Conservation (phyloP, 1,140 invertebrate genomes). For the Bombus consobrinus region DNA sequence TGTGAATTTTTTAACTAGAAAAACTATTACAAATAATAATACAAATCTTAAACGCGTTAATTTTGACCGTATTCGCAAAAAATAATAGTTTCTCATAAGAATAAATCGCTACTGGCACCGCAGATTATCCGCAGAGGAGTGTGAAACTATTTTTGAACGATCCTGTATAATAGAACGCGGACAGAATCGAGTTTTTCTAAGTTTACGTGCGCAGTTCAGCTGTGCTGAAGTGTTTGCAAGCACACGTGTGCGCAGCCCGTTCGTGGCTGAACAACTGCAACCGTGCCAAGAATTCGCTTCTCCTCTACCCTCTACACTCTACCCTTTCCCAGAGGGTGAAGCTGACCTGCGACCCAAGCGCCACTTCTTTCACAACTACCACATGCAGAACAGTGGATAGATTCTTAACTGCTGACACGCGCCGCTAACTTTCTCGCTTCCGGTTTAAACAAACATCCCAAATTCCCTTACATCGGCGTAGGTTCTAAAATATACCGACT, state of each 20-base stretch:
- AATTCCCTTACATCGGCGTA: no score
- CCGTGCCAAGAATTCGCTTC: constrained; percentile 73
- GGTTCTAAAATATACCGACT: no score
- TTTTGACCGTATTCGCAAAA: not conserved
- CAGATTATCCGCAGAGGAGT: not conserved
- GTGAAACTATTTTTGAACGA: not conserved
- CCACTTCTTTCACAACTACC: constrained; percentile 30
- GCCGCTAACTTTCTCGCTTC: not conserved
- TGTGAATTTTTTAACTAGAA: no score
- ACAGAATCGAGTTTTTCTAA: constrained; percentile 7
- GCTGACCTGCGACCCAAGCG: constrained; percentile 1
- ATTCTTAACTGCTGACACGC: constrained; percentile 10
- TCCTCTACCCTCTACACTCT: constrained; percentile 42
- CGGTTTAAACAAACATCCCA: constrained; percentile 2
- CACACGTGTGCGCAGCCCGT: constrained; percentile 51
- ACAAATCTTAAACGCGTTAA: not conserved
- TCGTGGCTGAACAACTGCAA: constrained; percentile 62
- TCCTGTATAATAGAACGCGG: not conserved
- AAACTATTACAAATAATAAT: not conserved
- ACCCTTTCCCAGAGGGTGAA: constrained; percentile 31
- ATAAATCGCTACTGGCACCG: no score
- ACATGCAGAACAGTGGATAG: constrained; percentile 13
- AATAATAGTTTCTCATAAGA: no score
- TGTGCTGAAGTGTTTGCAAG: not conserved
- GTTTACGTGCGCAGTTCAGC: constrained; percentile 15